Percentiles rank a stretch among this genome's conserved stretches.
phyloP scores from a whole-genome alignment of 2,797 vertebrate genomes.

The Manis javanica region DNA sequence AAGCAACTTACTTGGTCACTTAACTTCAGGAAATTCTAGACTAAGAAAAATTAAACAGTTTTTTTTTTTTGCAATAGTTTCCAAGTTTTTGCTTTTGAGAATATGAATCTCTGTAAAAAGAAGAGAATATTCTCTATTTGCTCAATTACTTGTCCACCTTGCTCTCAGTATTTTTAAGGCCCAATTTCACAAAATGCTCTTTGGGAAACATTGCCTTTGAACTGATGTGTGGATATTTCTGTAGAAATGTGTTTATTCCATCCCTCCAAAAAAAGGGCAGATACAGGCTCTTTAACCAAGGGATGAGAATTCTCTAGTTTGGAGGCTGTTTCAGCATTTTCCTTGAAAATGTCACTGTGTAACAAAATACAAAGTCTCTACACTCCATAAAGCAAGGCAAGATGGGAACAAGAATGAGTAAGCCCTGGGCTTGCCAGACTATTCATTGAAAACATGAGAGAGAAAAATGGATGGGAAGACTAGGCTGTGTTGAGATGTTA shows the following conservation, averaged over 20 bases:
- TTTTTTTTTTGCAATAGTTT: neutral
- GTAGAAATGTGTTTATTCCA: neutral
- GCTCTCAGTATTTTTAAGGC: neutral
- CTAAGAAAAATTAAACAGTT: neutral
- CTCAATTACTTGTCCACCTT: neutral
- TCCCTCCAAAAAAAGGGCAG: neutral
- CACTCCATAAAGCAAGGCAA: neutral
- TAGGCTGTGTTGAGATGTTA: neutral
- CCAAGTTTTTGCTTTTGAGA: neutral
- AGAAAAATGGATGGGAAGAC: neutral
- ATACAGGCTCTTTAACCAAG: neutral
- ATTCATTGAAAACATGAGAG: neutral
- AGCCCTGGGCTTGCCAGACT: neutral
- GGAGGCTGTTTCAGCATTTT: neutral
- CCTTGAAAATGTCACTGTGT: neutral
- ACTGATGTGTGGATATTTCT: neutral
- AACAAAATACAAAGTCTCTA: neutral
- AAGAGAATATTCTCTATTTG: neutral
- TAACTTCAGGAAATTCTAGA: neutral
- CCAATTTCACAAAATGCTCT: neutral
- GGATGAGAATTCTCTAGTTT: neutral
- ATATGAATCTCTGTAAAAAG: neutral
- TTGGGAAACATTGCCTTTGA: neutral
- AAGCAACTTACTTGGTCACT: neutral
- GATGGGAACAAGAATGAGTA: neutral